Percentiles rank a stretch among this genome's conserved stretches.
Conservation (phyloP, 2,797 vertebrate species). For the Taenioides sp. region DNA sequence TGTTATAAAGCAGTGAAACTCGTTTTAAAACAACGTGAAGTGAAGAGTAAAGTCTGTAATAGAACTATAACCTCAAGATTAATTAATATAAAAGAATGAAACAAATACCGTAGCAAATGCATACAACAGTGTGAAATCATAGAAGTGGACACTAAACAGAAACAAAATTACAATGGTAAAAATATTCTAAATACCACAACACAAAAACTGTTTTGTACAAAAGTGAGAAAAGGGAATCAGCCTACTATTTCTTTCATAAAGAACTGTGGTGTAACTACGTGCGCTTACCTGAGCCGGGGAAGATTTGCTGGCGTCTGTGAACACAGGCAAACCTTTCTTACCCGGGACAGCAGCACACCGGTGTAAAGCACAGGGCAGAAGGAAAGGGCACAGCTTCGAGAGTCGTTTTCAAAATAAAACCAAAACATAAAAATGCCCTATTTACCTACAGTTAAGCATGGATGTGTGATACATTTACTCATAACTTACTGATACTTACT, state of each 20-base stretch:
- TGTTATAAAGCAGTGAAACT: constrained; percentile 47
- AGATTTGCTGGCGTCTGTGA: constrained; percentile 31
- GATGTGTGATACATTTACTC: too few species aligned
- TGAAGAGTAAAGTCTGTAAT: background rate
- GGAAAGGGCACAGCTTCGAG: background rate
- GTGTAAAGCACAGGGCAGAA: constrained; percentile 29
- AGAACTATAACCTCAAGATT: background rate
- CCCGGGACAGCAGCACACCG: constrained; percentile 27
- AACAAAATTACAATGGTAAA: background rate
- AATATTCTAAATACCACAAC: background rate
- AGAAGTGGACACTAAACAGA: background rate
- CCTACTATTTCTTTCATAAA: background rate
- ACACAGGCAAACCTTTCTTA: constrained; percentile 7
- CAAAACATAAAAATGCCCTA: too few species aligned
- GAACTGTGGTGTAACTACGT: background rate
- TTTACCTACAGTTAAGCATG: too few species aligned
- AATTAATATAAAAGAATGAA: background rate
- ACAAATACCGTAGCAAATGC: background rate
- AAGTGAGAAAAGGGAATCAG: background rate
- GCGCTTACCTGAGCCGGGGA: constrained; percentile 51
- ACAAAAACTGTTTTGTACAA: background rate
- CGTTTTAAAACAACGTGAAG: constrained; percentile 35
- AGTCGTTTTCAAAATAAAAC: constrained; percentile 46
- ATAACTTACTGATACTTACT: too few species aligned
- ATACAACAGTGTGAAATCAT: background rate